Base-by-base conservation (phyloP, 2,113 vertebrate genomes). In the Syngnathus typhle region DNA sequence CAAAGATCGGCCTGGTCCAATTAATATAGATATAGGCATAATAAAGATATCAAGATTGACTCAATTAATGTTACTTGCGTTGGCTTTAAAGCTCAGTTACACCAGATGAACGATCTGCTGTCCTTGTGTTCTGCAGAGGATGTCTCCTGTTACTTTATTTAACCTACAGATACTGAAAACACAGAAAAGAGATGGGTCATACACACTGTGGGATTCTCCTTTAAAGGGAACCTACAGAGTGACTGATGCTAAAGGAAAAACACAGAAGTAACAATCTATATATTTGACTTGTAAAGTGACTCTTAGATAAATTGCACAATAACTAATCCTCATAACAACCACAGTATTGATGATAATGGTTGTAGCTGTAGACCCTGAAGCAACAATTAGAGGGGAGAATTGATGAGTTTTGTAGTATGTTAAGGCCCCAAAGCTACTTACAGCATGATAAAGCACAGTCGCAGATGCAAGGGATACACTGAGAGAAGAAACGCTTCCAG, bases 401-500 rank as follows among this genome's bases (percentile, higher is more conserved):
- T 10, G n/a, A 52, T 10, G n/a, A 36, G 27, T 2, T 32, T 36
- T 55, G 38, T 41, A 21, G 38, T 5, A n/a, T 7, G 38, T 60
- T 43, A 23, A 60, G 58, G 36, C n/a, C 10, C 16, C 16, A 38
- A 47, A 64, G 63, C 23, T 21, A 71, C 90, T 85, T 78, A 90
- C 90, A 64, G 6, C 93, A 95, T 0, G 88, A 88, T 27, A 91
- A 54, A 21, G 91, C 82, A 59, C 93, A 95, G 81, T 94, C 91
- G 0, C 93, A 94, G 79, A 93, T 86, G 1, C 93, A 95, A 43
- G 85, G 47, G 32, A 90, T 76, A 0, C 92, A 95, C 78, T 84
- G 85, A 44, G 79, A 60, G 73, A 93, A 91, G 91, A 93, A 94
- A 19, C 85, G 84, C 8, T 90, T 89, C 93, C 93, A 95, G 79